Conservation (phyloP, 1,140 invertebrate species). For the Drosophila nikananu region DNA sequence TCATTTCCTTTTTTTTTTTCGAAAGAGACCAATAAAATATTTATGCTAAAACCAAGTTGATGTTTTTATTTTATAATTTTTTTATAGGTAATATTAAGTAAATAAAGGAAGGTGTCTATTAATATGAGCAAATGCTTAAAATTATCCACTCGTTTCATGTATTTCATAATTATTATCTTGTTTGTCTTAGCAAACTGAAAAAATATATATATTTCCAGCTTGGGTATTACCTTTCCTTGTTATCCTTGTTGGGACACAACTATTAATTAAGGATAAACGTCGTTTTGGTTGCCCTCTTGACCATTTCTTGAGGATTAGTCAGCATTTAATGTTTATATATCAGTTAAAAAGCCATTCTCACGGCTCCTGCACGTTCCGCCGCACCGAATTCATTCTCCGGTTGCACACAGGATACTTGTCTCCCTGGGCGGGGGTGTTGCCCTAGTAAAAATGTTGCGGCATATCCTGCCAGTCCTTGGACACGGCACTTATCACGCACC, state of each 20-base stretch:
- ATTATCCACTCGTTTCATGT: too few species aligned
- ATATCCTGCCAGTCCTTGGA: conserved; percentile 58
- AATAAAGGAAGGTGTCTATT: too few species aligned
- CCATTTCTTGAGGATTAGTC: conserved; percentile 20
- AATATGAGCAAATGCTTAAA: too few species aligned
- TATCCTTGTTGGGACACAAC: conserved; percentile 19
- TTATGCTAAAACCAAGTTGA: background rate
- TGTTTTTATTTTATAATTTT: too few species aligned
- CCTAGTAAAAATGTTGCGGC: conserved; percentile 41
- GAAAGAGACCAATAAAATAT: conserved; percentile 34
- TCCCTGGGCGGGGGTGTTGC: conserved; percentile 3
- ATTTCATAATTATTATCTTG: background rate
- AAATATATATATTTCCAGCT: background rate
- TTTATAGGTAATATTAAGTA: too few species aligned
- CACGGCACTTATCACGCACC: conserved; percentile 77
- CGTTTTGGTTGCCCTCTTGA: background rate
- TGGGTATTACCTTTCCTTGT: background rate
- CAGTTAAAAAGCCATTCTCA: conserved; percentile 21
- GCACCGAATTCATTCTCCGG: conserved; percentile 7
- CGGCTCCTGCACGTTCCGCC: conserved; percentile 28
- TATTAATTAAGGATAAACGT: conserved; percentile 42
- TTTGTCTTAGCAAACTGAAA: background rate
- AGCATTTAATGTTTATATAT: conserved; percentile 20
- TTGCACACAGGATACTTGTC: conserved; percentile 11
- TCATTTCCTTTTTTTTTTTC: conserved; percentile 13